phyloP scores from a whole-genome alignment of 2,888 invertebrate species.

The Drosophila stalkeri region DNA sequence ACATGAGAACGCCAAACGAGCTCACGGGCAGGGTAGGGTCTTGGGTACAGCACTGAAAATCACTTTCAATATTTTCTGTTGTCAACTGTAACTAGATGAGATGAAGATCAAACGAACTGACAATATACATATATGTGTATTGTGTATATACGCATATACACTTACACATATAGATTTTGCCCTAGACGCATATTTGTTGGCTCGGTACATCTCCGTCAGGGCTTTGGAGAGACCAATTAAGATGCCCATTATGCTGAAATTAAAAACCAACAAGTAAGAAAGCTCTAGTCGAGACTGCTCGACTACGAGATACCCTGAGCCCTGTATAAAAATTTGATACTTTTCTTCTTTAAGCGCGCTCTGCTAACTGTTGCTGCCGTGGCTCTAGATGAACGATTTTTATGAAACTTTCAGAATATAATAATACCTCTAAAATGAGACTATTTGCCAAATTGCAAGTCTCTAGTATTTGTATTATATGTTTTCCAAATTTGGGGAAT shows the following conservation, averaged over 20 bases:
- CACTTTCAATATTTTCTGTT: slow-evolving; percentile 48
- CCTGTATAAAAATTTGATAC: too few relatives aligned
- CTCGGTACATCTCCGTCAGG: slow-evolving; percentile 35
- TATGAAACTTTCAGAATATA: too few relatives aligned
- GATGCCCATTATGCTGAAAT: slow-evolving; percentile 59
- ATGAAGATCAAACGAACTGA: slow-evolving; percentile 33
- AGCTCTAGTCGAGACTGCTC: too few relatives aligned
- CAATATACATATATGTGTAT: slow-evolving; percentile 1
- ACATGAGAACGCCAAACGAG: background rate
- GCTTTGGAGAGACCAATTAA: slow-evolving; percentile 38
- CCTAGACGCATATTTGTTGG: background rate
- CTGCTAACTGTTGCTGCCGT: too few relatives aligned
- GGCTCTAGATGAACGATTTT: too few relatives aligned
- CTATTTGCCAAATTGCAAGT: too few relatives aligned
- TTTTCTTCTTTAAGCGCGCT: too few relatives aligned
- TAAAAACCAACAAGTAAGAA: slow-evolving; percentile 52
- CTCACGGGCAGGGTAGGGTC: background rate
- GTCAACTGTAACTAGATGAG: slow-evolving; percentile 51
- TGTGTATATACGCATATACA: background rate
- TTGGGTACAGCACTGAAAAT: slow-evolving; percentile 30
- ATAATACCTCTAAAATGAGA: too few relatives aligned
- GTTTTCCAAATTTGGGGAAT: too few relatives aligned
- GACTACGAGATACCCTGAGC: too few relatives aligned
- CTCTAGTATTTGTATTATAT: too few relatives aligned
- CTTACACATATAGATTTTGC: slow-evolving; percentile 1